Conservation (phyloP, 2,888 invertebrate genomes). For the Chalcosyrphus nemorum region DNA sequence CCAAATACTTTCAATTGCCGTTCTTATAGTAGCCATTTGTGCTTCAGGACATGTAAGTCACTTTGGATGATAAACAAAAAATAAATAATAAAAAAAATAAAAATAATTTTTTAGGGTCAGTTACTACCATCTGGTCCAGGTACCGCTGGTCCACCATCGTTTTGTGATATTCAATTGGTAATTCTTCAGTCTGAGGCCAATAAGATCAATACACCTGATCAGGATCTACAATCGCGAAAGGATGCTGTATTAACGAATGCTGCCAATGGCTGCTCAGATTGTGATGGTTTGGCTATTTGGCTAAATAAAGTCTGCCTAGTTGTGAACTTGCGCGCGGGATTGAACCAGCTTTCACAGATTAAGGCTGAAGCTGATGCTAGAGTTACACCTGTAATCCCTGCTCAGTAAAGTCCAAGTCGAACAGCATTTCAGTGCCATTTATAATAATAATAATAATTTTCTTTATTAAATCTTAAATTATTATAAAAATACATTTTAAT, state of each 20-base stretch:
- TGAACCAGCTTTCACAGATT: conserved; percentile 34
- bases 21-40: conserved; percentile 22
- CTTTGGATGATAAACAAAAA: not conserved
- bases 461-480: conserved; percentile 43
- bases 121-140: not conserved
- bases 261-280: conserved; percentile 7
- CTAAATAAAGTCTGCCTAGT: conserved; percentile 46
- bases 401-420: conserved; percentile 3
- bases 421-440: not conserved
- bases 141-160: conserved; percentile 28
- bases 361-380: conserved; percentile 56
- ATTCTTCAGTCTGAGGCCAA: conserved; percentile 40
- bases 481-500: conserved; percentile 42
- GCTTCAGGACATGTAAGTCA: conserved; percentile 27
- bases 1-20: not conserved
- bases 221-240: no score
- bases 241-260: not conserved
- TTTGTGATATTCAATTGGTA: conserved; percentile 34
- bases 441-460: not conserved
- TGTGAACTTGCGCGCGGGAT: conserved; percentile 11
- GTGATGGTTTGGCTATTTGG: conserved; percentile 50
- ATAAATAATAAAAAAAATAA: not conserved
- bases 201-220: conserved; percentile 49
- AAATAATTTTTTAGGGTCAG: conserved; percentile 7
- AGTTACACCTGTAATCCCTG: not conserved